Base-by-base conservation (phyloP, 1,140 invertebrate genomes). In the Augochlora pura region DNA sequence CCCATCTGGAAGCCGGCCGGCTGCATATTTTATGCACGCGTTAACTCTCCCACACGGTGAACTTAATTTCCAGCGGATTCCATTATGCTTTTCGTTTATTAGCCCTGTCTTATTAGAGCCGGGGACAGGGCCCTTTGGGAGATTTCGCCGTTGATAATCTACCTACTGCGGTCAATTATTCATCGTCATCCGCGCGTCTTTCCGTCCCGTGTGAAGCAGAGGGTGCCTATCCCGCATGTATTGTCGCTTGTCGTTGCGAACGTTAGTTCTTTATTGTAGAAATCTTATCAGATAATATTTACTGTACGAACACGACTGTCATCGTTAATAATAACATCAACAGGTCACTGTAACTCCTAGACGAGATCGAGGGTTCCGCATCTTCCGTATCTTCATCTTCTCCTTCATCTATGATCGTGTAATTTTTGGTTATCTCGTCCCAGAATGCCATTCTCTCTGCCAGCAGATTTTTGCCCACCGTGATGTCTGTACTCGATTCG, bases 11-110 rank as follows among this genome's bases (percentile, higher is more conserved):
- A 84, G 66, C 62, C 66, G 75, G 54, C 39, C 12, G 27, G 63
- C 57, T 90, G 88, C 82, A 88, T 89, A 89, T 88, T 90, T 90
- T 85, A 90, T 89, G 86, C 71, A 66, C 77, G 76, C 85, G 84
- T 86, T 89, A 89, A 86, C 83, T 86, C 84, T 75, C 82, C 49
- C 79, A 76, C 82, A 60, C 84, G 88, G 84, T 68, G 77, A 88
- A 90, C 87, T 90, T 90, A 88, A 90, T 90, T 90, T 86, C 65
- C 77, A 84, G 69, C 82, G 77, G 82, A 89, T 88, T 90, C 83
- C 80, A 90, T 89, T 88, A 88, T 86, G 73, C 77, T 80, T 83
- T 85, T 80, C 79, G 74, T 84, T 83, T 86, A 81, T 86, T 83
- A 83, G 75, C 14, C 57, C 63, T n/a, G 77, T 74, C 79, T 77